These are phyloP conservation scores for Podilymbus podiceps DNA, from an alignment of 2,113 vertebrate genomes.

Conservation along the genomic window DNA sequence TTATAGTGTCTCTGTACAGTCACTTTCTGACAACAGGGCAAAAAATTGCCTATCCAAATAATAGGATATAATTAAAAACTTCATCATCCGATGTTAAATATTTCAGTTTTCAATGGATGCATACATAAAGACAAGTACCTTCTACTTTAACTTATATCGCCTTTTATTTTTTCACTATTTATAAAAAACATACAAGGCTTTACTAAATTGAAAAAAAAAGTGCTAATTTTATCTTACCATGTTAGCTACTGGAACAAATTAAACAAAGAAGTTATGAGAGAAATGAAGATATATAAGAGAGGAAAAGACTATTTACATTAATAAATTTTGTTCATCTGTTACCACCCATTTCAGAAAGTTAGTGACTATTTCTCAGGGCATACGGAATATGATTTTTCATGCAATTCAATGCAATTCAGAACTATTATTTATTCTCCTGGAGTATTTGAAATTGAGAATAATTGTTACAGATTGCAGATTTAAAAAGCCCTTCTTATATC, in stretches of 20 bases:
- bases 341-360: neutral
- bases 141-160: neutral
- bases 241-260: neutral
- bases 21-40: neutral
- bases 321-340: neutral
- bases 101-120: neutral
- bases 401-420: neutral
- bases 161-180: neutral
- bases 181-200: neutral
- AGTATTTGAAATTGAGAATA: neutral
- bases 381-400: neutral
- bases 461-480: neutral
- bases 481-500: neutral
- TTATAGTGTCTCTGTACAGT: neutral
- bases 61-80: neutral
- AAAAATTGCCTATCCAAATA: neutral
- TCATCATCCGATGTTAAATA: neutral
- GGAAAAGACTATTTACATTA: neutral
- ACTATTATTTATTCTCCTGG: neutral
- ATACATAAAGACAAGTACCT: neutral
- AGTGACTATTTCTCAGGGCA: neutral
- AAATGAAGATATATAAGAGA: neutral
- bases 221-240: neutral
- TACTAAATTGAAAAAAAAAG: neutral
- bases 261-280: neutral